A percentile compares a stretch with the other conserved stretches of the same genome.
phyloP scores from a whole-genome alignment of 2,113 vertebrate genomes.

The Calyptommatus sinebrachiatus region DNA sequence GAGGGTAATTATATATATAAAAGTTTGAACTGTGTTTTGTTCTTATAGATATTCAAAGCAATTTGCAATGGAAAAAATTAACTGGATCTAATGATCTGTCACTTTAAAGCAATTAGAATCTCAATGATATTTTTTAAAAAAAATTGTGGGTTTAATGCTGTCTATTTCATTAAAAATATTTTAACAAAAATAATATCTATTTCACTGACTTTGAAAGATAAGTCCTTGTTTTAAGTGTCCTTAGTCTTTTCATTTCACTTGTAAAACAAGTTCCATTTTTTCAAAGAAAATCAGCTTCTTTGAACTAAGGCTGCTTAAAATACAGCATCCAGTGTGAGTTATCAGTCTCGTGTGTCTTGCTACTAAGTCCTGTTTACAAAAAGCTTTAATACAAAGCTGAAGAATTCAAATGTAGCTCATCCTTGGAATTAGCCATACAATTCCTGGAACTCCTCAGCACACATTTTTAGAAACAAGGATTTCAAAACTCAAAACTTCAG shows the following conservation, averaged over 20 bases:
- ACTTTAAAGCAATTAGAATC: not conserved
- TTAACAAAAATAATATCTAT: not conserved
- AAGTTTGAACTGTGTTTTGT: not conserved
- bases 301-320: no score
- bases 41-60: not conserved
- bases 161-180: not conserved
- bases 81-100: not conserved
- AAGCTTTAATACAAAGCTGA: not conserved
- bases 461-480: not conserved
- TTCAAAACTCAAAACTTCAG: no score
- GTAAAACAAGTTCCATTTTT: not conserved
- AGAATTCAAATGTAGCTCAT: not conserved
- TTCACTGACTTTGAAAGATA: not conserved
- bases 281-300: no score
- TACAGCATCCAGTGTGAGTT: not conserved
- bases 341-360: not conserved
- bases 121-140: not conserved
- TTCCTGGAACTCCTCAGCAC: not conserved
- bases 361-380: not conserved
- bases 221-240: not conserved
- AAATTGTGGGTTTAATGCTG: not conserved
- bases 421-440: not conserved
- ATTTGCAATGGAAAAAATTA: not conserved
- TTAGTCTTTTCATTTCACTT: not conserved
- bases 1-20: conserved; percentile 79